Conservation (phyloP, 1,140 invertebrate genomes). For the Bactericera cockerelli region DNA sequence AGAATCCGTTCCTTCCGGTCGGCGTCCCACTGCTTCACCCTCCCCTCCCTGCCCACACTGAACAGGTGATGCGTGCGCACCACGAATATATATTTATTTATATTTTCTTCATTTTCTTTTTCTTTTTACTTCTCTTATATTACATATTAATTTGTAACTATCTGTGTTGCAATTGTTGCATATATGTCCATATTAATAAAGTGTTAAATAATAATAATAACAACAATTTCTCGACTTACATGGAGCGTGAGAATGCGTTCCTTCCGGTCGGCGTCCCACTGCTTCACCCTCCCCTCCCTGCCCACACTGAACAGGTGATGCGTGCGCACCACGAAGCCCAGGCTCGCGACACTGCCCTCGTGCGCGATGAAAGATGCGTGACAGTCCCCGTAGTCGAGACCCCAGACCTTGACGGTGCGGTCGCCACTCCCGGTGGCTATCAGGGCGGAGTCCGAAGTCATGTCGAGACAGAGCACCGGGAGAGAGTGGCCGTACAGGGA, state of each 20-base stretch:
- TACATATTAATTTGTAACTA: no score
- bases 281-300: slow-evolving; percentile 85
- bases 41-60: slow-evolving; percentile 81
- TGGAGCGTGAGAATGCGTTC: slow-evolving; percentile 79
- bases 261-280: slow-evolving; percentile 94
- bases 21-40: slow-evolving; percentile 92
- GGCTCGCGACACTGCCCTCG: slow-evolving; percentile 79
- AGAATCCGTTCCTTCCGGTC: slow-evolving; percentile 82
- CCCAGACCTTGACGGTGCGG: slow-evolving; percentile 94
- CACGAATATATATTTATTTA: no score
- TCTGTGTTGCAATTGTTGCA: no score
- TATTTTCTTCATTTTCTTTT: no score
- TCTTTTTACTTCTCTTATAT: no score
- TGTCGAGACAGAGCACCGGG: slow-evolving; percentile 85
- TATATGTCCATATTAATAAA: no score
- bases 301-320: slow-evolving; percentile 87
- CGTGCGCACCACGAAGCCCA: slow-evolving; percentile 78
- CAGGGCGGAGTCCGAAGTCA: slow-evolving; percentile 76
- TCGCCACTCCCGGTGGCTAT: slow-evolving; percentile 91
- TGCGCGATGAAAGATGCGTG: slow-evolving; percentile 78
- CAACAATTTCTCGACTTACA: no score
- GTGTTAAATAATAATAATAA: no score
- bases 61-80: slow-evolving; percentile 88
- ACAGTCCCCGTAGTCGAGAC: slow-evolving; percentile 96
- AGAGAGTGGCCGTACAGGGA: slow-evolving; percentile 94